Evolutionary conservation across 2,113 vertebrate genomes (phyloP), one percentile per base, ranked within the genome.

Genomic region (Bos javanicus): DNA sequence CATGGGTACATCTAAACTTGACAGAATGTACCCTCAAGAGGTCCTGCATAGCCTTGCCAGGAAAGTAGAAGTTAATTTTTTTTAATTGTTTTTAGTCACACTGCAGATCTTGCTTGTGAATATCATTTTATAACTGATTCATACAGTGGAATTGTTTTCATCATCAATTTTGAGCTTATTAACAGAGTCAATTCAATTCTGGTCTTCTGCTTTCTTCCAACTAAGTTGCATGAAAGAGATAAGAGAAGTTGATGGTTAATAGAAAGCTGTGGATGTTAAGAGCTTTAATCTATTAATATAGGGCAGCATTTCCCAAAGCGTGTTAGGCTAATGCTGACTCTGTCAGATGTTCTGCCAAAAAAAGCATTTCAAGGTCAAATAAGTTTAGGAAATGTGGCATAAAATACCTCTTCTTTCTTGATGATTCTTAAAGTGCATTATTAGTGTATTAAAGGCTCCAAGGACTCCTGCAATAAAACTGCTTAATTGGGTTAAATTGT

Each of bases 241-340:
- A 33, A 92, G 92, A 84, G 48, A 62, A 64, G 60, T 21, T 26
- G 71, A 81, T 17, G 28, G 88, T 71, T 93, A 94, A 86, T 13
- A 80, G 80, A 93, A n/a, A 93, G 62, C 81, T 43, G 14, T 33
- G 39, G 54, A 57, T 39, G 67, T 56, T 91, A 46, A 88, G 56
- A 96, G 60, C 76, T 86, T 91, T 93, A 76, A 85, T 96, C 86
- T 95, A 76, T 85, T 95, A 98, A 98, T 97, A 82, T 88, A 95
- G 97, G 93, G 62, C 89, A 94, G 56, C 16, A 60, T 87, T 95
- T 97, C 95, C 93, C 95, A 88, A 85, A 95, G 97, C 7, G 6
- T 33, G 23, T 48, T 43, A 33, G 36, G 54, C 85, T 86, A 93
- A 76, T 56, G 91, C 95, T 88, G 43, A 94, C 43, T 93, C 87